phyloP scores from a whole-genome alignment of 2,888 invertebrate genomes.

The Lutraria lutraria region DNA sequence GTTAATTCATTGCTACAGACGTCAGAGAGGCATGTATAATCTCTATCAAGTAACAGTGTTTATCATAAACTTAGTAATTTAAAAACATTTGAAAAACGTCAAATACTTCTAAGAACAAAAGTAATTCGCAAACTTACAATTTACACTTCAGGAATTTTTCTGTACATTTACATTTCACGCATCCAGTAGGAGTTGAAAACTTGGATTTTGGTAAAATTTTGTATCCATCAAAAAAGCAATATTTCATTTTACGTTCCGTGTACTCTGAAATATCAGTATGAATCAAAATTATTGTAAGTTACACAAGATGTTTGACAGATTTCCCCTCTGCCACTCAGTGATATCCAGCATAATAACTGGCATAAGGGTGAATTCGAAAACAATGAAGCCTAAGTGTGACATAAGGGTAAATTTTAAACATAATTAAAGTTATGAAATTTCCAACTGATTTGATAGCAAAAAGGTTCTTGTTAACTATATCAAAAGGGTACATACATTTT shows the following conservation, averaged over 20 bases:
- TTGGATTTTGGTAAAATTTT: constrained; percentile 23
- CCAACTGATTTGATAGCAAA: too few species aligned
- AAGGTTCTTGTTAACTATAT: too few species aligned
- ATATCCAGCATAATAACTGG: too few species aligned
- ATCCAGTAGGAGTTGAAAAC: constrained; percentile 29
- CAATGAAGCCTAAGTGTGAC: too few species aligned
- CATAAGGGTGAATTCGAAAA: background rate
- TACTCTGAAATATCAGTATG: constrained; percentile 26
- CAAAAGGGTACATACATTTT: too few species aligned
- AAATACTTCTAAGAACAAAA: background rate
- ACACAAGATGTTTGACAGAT: too few species aligned
- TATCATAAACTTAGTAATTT: background rate
- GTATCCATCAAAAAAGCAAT: constrained; percentile 16
- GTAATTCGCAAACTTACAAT: constrained; percentile 21
- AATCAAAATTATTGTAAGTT: background rate
- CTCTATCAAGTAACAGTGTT: background rate
- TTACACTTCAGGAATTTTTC: constrained; percentile 16
- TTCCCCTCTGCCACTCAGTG: too few species aligned
- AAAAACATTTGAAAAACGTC: background rate
- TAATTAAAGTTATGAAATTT: too few species aligned
- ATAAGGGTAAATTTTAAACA: too few species aligned
- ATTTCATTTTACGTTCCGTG: constrained; percentile 19
- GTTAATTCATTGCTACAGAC: background rate
- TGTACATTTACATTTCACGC: constrained; percentile 19
- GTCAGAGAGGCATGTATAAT: background rate